phyloP scores from a whole-genome alignment of 2,113 vertebrate genomes.

The Urocolius indicus region DNA sequence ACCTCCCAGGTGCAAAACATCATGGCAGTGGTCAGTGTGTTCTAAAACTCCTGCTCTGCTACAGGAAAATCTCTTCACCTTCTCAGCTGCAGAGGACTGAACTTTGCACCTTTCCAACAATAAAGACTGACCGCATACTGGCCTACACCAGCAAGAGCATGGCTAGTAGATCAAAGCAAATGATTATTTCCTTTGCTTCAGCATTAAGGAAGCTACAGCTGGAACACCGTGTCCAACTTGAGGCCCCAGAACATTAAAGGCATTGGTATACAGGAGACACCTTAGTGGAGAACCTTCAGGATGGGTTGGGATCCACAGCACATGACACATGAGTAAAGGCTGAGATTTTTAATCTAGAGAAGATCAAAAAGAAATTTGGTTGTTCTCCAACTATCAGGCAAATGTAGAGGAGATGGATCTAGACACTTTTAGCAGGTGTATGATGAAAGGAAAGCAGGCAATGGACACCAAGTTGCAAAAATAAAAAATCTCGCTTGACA shows the following conservation, averaged over 20 bases:
- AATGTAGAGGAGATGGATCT: not conserved
- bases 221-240: not conserved
- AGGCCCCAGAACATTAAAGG: not conserved
- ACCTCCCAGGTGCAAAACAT: not conserved
- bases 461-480: not conserved
- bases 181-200: not conserved
- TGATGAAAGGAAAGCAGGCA: not conserved
- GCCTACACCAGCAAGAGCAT: not conserved
- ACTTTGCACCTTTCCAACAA: not conserved
- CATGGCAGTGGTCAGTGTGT: not conserved
- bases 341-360: not conserved
- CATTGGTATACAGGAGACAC: not conserved
- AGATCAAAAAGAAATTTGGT: not conserved
- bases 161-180: conserved; percentile 15
- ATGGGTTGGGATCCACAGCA: not conserved
- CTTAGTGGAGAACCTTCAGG: not conserved
- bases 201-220: not conserved
- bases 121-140: not conserved
- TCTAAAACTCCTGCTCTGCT: not conserved
- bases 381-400: not conserved
- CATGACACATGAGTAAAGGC: not conserved
- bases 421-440: not conserved
- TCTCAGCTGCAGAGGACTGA: conserved; percentile 11
- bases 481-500: not conserved
- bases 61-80: not conserved